A percentile compares a stretch with the other conserved stretches of the same genome.
phyloP scores from a whole-genome alignment of 2,113 vertebrate genomes.

The Apteryx owenii region DNA sequence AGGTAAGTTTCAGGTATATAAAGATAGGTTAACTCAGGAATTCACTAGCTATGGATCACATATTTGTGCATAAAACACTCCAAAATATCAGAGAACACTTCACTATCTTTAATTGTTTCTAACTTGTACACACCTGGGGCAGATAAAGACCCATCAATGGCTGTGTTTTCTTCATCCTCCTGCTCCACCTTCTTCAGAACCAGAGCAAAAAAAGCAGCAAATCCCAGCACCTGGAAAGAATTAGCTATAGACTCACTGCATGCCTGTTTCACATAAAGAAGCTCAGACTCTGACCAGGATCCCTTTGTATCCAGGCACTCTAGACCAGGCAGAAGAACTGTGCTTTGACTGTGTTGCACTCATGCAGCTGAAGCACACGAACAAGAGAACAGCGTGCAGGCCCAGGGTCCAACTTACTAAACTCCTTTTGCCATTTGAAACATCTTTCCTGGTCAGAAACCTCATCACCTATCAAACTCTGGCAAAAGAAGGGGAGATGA shows the following conservation, averaged over 20 bases:
- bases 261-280: not conserved
- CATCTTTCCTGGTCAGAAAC: not conserved
- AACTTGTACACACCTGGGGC: conserved; percentile 53
- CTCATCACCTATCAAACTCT: not conserved
- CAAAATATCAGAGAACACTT: not conserved
- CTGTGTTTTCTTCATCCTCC: conserved; percentile 81
- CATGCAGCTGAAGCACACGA: not conserved
- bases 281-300: not conserved
- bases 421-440: not conserved
- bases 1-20: not conserved
- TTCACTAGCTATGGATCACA: no score
- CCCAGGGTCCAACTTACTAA: not conserved
- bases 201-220: conserved; percentile 94
- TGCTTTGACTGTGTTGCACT: not conserved
- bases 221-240: conserved; percentile 89
- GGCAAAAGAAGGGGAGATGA: not conserved
- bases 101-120: not conserved
- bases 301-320: not conserved
- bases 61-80: not conserved
- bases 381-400: not conserved
- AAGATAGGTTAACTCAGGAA: not conserved
- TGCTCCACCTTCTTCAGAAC: conserved; percentile 90
- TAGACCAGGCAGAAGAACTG: not conserved
- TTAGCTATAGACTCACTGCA: not conserved
- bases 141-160: conserved; percentile 42